A percentile compares a stretch with the other conserved stretches of the same genome.
Evolutionary conservation across 1,140 invertebrate genomes (phyloP).

Genomic region (Manduca sexta): DNA sequence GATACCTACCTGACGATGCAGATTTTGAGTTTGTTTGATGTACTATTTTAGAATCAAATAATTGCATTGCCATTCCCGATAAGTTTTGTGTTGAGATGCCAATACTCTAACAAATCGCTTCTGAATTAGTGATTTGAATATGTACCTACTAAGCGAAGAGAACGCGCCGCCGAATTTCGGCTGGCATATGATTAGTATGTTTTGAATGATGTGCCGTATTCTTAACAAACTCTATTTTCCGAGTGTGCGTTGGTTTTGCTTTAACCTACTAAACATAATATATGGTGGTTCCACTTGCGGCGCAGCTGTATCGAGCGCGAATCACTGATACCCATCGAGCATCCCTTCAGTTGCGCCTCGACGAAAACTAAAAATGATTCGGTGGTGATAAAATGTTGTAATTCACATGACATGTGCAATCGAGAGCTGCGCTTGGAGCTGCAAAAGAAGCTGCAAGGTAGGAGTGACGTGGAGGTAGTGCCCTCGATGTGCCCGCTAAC

Average conservation of each 20-base stretch:
- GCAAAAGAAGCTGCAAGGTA: conserved; percentile 71
- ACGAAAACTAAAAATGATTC: conserved; percentile 64
- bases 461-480: conserved; percentile 45
- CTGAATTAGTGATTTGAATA: conserved; percentile 60
- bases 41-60: conserved; percentile 61
- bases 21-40: conserved; percentile 67
- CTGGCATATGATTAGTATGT: conserved; percentile 43
- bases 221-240: conserved; percentile 64
- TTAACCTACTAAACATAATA: conserved; percentile 69
- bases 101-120: conserved; percentile 66
- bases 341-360: conserved; percentile 67
- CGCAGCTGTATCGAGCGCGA: conserved; percentile 65
- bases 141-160: conserved; percentile 55
- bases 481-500: conserved; percentile 43
- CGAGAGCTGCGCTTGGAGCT: conserved; percentile 65
- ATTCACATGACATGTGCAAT: conserved; percentile 74
- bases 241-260: conserved; percentile 70
- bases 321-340: conserved; percentile 66
- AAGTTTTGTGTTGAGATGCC: conserved; percentile 70
- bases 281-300: conserved; percentile 66
- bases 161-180: conserved; percentile 19
- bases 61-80: conserved; percentile 59
- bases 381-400: conserved; percentile 66
- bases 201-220: conserved; percentile 63
- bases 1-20: conserved; percentile 40